Evolutionary conservation across 92 coral and sea anemone species (phyloP), one percentile per base, ranked within the genome.

Genomic region (Porites lobata): DNA sequence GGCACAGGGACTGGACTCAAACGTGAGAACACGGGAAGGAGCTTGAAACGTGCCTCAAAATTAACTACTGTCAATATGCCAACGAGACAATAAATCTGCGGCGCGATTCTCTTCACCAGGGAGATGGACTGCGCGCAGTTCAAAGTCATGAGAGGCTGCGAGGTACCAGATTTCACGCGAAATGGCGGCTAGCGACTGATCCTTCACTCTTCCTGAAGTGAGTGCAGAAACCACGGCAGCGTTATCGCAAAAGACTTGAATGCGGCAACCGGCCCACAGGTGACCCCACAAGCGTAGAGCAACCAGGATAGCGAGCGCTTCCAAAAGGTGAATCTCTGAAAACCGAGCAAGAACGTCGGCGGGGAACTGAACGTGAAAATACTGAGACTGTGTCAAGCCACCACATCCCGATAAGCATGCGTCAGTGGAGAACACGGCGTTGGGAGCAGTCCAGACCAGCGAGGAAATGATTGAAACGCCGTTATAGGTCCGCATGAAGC

Each of bases 381-480:
- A 53, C 58, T 53, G 58, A 11, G 58, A 53, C 58, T 53, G 58
- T 11, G 57, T 8, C 58, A 53, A 53, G 9, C 9, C 12, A 53
- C 58, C 13, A 53, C 58, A 53, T 53, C 58, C 9, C 58, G 58
- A 53, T 53, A 53, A 8, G 12, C 58, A 53, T 8, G 58, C 12
- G 58, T 53, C 58, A 11, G 58, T 53, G 58, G 58, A 11, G 12
- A 53, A 53, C 8, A 53, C 58, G 58, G 58, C 58, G 1, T 53
- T 13, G 12, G 58, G 58, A 53, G 58, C 9, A 53, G 58, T 53
- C 58, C 58, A 20, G 72, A 78, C 47, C 59, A 26, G 47, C 3
- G 77, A 32, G 17, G 58, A 54, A 63, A 82, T 69, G 9, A 82
- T 38, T 2, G 79, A 82, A 54, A 82, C 79, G 38, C 77, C 86